Evolutionary conservation across 2,113 vertebrate genomes (phyloP).

Genomic region (Triplophysa dalaica): DNA sequence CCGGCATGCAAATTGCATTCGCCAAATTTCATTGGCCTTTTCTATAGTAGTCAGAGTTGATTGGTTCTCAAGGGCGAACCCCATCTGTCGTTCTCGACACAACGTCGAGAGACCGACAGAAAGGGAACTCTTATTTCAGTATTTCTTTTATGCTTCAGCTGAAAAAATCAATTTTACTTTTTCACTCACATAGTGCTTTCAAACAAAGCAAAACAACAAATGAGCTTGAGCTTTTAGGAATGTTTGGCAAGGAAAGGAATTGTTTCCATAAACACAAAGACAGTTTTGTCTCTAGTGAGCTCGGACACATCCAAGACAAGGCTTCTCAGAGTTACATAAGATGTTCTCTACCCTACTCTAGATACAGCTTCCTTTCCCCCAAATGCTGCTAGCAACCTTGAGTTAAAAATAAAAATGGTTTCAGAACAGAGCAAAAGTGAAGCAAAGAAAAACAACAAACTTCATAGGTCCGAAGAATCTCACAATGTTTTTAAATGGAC

Average conservation of each 20-base stretch:
- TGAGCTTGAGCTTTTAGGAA: not conserved
- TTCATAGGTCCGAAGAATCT: constrained; percentile 30
- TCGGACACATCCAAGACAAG: constrained; percentile 15
- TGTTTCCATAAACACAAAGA: constrained; percentile 17
- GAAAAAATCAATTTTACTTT: not conserved
- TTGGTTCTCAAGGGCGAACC: too few species aligned
- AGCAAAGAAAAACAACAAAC: constrained; percentile 11
- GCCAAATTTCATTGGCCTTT: too few species aligned
- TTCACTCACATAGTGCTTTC: not conserved
- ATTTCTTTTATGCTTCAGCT: not conserved
- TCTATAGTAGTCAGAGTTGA: too few species aligned
- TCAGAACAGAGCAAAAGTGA: constrained; percentile 11
- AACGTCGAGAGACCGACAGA: too few species aligned
- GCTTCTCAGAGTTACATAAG: not conserved
- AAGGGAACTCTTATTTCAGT: not conserved
- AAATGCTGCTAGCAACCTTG: constrained; percentile 10
- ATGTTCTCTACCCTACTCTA: constrained; percentile 12
- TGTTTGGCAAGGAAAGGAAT: not conserved
- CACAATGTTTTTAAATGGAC: constrained; percentile 42
- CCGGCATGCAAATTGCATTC: too few species aligned
- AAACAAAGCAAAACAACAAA: not conserved
- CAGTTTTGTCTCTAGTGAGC: constrained; percentile 24
- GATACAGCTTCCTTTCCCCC: not conserved
- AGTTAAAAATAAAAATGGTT: not conserved
- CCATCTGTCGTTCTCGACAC: too few species aligned